These are phyloP conservation scores for Leguminivora glycinivorella DNA, from an alignment of 1,140 invertebrate genomes.

Conservation along the genomic window DNA sequence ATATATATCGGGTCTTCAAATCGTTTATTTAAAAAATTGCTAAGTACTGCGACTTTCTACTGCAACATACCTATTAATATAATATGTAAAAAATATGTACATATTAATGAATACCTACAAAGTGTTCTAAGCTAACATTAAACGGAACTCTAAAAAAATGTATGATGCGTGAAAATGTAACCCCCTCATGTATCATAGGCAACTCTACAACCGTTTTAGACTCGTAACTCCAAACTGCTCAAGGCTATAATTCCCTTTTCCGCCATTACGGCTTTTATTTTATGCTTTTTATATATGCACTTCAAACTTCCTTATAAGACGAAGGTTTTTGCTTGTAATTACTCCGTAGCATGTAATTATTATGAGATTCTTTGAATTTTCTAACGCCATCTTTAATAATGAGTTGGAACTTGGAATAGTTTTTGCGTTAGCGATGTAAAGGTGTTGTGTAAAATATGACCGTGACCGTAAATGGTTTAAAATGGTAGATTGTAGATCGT, in stretches of 20 bases:
- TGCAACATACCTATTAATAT: too few species aligned
- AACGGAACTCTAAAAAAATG: constrained; percentile 22
- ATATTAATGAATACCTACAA: not conserved
- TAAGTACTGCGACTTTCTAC: too few species aligned
- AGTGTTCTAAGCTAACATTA: not conserved
- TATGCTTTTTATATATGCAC: constrained; percentile 1
- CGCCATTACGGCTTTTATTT: not conserved
- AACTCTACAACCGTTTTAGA: not conserved
- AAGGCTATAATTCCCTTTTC: constrained; percentile 13
- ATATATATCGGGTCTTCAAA: too few species aligned
- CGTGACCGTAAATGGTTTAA: not conserved
- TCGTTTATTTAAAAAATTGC: too few species aligned
- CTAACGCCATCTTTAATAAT: constrained; percentile 19
- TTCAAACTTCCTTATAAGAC: constrained; percentile 1
- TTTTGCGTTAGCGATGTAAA: constrained; percentile 13
- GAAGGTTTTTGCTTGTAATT: constrained; percentile 11
- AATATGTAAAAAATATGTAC: too few species aligned
- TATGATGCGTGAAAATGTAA: constrained; percentile 8
- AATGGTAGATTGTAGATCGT: not conserved
- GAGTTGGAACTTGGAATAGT: constrained; percentile 4
- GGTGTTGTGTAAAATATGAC: not conserved
- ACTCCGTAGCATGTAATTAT: constrained; percentile 16
- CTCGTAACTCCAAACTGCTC: constrained; percentile 16
- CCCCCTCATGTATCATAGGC: not conserved
- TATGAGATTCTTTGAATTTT: constrained; percentile 19